Base-by-base conservation (phyloP, 2,113 vertebrate species). In the Elanus axillaris region DNA sequence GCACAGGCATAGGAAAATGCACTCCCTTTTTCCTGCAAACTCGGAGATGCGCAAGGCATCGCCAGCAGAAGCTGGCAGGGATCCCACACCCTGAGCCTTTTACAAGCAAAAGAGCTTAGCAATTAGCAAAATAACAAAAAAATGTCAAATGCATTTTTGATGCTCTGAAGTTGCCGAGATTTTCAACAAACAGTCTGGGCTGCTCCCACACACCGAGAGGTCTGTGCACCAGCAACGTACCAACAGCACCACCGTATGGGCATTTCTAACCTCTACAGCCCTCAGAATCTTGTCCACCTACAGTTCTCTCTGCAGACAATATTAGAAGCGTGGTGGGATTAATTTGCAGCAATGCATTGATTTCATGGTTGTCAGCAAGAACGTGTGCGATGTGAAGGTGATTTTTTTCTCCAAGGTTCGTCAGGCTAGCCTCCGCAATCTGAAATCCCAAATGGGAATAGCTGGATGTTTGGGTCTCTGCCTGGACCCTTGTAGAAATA, bases 81-180 rank as follows among this genome's bases (percentile, higher is more conserved):
- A 89, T 93, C 83, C 87, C 81, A 48, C 83, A 72, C 75, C 55
- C 92, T 3, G 6, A 94, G 79, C 4, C 69, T 79, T 93, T 82
- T 74, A 79, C 15, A 77, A 96, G 58, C 42, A 68, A 92, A 95
- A 87, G 68, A 96, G 85, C 55, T 64, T 75, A 80, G 96, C 95
- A 97, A 97, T 98, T 98, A 98, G 90, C 92, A 94, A 95, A 97
- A 96, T 66, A 96, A 96, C 63, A 86, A 83, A 42, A 56, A 66
- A 69, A 92, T 60, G 74, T 87, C 93, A 90, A 91, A 96, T 55
- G 58, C 93, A 66, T 95, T 96, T 94, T 74, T 90, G 86, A 95
- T 93, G 93, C 60, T 84, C 90, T 79, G 76, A 76, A 96, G 90
- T 96, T 73, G 86, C 85, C 64, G 85, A 91, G 80, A 56, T 80